A percentile compares a stretch with the other conserved stretches of the same genome.
Conservation (phyloP, 2,888 invertebrate genomes). For the Himalopsyche kuldschensis region DNA sequence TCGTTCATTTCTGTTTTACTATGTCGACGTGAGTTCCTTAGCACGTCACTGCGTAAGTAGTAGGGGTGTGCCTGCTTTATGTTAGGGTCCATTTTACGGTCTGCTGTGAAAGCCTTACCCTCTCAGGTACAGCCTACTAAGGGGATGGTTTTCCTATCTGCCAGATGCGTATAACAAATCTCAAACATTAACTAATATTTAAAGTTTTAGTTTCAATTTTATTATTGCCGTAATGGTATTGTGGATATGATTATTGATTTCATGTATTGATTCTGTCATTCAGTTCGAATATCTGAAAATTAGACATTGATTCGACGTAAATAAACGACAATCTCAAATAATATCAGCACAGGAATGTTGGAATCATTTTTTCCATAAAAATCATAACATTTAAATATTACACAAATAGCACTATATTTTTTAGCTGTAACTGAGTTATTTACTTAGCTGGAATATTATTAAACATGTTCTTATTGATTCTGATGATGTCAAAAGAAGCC, state of each 20-base stretch:
- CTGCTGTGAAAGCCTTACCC: slow-evolving; percentile 23
- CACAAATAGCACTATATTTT: no score
- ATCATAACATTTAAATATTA: no score
- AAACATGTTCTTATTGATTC: no score
- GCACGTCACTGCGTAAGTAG: background rate
- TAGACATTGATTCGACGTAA: no score
- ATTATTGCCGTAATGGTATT: background rate
- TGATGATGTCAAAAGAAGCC: no score
- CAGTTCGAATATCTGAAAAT: no score
- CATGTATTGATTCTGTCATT: background rate
- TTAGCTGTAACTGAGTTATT: no score
- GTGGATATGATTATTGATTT: background rate
- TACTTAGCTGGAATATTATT: no score
- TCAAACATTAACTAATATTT: background rate
- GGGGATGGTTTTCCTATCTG: background rate
- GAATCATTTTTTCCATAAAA: no score
- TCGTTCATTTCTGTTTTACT: background rate
- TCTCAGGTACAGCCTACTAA: slow-evolving; percentile 19
- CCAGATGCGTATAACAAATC: background rate
- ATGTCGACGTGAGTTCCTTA: background rate
- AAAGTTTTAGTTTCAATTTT: background rate
- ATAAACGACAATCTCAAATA: no score
- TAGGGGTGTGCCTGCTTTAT: slow-evolving; percentile 1
- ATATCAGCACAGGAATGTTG: no score
- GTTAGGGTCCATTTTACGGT: slow-evolving; percentile 18